Evolutionary conservation across 2,888 invertebrate species (phyloP).

Genomic region (Nemotelus pantherinus): DNA sequence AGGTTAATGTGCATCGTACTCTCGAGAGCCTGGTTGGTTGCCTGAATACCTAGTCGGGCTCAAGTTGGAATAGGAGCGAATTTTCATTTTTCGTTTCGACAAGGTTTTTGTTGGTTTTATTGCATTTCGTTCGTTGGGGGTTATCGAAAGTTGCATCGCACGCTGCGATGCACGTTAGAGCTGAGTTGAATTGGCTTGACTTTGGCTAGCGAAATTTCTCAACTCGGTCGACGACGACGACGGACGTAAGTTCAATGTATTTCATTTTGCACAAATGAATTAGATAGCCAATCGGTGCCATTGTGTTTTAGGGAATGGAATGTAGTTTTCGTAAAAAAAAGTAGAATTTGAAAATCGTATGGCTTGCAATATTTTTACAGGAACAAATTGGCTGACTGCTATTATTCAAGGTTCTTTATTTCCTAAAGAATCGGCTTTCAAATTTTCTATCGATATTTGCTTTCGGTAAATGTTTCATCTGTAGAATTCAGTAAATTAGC

Average conservation of each 20-base stretch:
- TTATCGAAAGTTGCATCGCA: conserved; percentile 42
- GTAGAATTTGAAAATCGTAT: too few species aligned
- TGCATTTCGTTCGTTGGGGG: conserved; percentile 37
- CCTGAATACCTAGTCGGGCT: neutral
- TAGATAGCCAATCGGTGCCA: conserved; percentile 4
- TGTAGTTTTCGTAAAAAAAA: too few species aligned
- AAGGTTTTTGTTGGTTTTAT: conserved; percentile 12
- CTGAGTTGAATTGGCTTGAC: neutral
- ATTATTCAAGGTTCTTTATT: too few species aligned
- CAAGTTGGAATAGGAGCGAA: neutral
- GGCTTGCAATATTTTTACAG: too few species aligned
- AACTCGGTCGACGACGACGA: neutral
- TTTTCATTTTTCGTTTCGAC: conserved; percentile 1
- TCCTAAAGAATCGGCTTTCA: too few species aligned
- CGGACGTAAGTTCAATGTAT: neutral
- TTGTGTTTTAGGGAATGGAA: neutral
- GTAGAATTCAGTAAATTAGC: too few species aligned
- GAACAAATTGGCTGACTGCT: too few species aligned
- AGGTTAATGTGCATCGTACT: conserved; percentile 42
- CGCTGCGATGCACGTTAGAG: neutral
- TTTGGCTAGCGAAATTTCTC: conserved; percentile 1
- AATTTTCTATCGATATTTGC: too few species aligned
- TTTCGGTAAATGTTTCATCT: too few species aligned
- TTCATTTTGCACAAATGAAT: conserved; percentile 4
- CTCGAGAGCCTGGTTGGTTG: conserved; percentile 3